These are phyloP conservation scores for Ecliptopera silaceata DNA, from an alignment of 2,888 invertebrate genomes.

Conservation along the genomic window DNA sequence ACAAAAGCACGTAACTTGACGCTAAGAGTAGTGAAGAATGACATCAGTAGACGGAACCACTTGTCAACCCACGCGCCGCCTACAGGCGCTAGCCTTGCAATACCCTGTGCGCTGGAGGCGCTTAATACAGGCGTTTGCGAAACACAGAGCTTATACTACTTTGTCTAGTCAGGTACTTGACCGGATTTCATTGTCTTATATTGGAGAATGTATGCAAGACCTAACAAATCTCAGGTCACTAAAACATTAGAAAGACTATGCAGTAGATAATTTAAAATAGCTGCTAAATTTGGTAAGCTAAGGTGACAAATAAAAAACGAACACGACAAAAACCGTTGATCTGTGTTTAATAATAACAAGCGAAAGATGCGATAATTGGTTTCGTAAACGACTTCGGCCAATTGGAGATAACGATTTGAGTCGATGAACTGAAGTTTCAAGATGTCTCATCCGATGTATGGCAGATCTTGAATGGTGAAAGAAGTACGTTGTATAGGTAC, in stretches of 20 bases:
- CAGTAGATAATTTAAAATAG: too few species aligned
- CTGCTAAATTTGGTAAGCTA: too few species aligned
- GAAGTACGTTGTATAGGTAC: neutral
- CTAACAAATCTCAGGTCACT: neutral
- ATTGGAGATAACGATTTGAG: slow-evolving; percentile 65
- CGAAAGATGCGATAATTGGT: slow-evolving; percentile 66
- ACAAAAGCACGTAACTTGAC: slow-evolving; percentile 38
- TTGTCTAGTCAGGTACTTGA: neutral
- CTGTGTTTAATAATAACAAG: slow-evolving; percentile 52
- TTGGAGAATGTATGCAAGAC: neutral
- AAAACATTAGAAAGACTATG: neutral
- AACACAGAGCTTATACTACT: slow-evolving; percentile 14
- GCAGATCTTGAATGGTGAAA: neutral
- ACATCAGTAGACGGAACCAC: slow-evolving; percentile 76
- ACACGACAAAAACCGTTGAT: slow-evolving; percentile 58
- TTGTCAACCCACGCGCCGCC: slow-evolving; percentile 69
- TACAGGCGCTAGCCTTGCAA: slow-evolving; percentile 69
- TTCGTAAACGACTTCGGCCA: slow-evolving; percentile 58
- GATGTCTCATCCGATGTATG: slow-evolving; percentile 32
- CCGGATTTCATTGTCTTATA: neutral
- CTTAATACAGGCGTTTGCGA: slow-evolving; percentile 29
- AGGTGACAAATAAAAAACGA: slow-evolving; percentile 28
- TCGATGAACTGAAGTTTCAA: slow-evolving; percentile 60
- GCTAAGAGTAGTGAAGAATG: slow-evolving; percentile 52
- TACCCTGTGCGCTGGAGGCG: slow-evolving; percentile 50